Percentiles rank a stretch among this genome's conserved stretches.
Conservation (phyloP, 2,113 vertebrate genomes). For the Tupaia tana region DNA sequence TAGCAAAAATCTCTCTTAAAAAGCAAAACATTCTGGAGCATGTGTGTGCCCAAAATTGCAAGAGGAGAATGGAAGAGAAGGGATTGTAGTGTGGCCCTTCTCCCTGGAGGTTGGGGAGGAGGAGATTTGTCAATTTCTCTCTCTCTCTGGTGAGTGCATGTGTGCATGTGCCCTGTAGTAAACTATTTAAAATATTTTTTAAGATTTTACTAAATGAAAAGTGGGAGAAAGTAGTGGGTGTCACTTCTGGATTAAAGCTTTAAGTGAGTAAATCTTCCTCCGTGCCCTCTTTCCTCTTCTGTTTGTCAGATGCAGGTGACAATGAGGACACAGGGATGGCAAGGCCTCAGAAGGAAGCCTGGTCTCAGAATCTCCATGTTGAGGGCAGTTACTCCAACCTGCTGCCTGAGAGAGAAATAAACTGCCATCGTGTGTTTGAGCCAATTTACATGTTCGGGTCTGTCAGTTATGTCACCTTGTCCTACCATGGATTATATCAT, state of each 20-base stretch:
- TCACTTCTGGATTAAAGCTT: neutral
- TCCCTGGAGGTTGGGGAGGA: too few relatives aligned
- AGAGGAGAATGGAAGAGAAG: too few relatives aligned
- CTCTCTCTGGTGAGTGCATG: too few relatives aligned
- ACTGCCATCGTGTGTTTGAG: neutral
- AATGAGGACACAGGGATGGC: accelerated
- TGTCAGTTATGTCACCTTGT: neutral
- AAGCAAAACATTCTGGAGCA: too few relatives aligned
- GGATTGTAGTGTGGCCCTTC: too few relatives aligned
- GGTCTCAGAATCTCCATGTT: neutral
- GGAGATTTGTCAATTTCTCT: too few relatives aligned
- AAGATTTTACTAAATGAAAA: neutral
- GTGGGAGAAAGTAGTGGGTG: neutral
- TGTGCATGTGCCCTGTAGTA: too few relatives aligned
- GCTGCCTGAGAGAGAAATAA: neutral
- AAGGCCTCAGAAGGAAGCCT: neutral
- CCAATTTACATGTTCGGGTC: neutral
- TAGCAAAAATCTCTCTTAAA: too few relatives aligned
- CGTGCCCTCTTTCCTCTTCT: neutral
- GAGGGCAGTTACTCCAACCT: neutral
- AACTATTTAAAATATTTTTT: too few relatives aligned
- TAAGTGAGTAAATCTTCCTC: neutral
- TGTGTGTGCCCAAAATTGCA: too few relatives aligned
- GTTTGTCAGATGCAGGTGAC: neutral
- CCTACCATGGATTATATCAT: neutral